Conservation (phyloP, 1,140 invertebrate genomes). For the Physella acuta region DNA sequence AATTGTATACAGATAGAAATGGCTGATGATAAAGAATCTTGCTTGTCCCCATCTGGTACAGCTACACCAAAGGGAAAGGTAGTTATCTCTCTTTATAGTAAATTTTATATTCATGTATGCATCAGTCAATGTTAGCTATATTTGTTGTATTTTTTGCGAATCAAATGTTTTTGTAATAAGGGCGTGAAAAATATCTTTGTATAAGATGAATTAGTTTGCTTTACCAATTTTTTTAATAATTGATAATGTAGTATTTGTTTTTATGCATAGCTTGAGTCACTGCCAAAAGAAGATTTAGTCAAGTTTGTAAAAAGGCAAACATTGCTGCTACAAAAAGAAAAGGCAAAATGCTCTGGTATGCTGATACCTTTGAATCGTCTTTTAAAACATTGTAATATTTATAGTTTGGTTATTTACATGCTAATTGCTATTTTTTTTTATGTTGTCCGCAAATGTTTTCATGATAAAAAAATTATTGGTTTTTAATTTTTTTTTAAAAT, state of each 20-base stretch:
- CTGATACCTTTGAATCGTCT: neutral
- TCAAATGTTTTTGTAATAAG: neutral
- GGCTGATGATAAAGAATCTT: conserved; percentile 12
- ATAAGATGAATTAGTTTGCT: neutral
- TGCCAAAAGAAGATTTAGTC: conserved; percentile 54
- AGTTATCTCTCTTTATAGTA: neutral
- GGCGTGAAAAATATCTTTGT: neutral
- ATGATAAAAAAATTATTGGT: neutral
- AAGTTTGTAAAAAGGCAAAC: conserved; percentile 59
- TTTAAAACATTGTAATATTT: neutral
- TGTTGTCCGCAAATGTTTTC: neutral
- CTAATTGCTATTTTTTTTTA: neutral
- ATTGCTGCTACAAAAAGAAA: conserved; percentile 52
- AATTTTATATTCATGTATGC: neutral
- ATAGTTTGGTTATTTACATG: neutral
- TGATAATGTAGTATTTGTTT: neutral
- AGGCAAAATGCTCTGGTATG: conserved; percentile 54
- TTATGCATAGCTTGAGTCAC: conserved; percentile 47
- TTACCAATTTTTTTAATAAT: neutral
- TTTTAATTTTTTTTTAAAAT: neutral
- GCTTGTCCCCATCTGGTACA: neutral
- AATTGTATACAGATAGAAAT: neutral
- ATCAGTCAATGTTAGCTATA: neutral
- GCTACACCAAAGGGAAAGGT: conserved; percentile 14
- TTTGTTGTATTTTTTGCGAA: neutral